Evolutionary conservation across 2,888 invertebrate species (phyloP), one percentile per base, ranked within the genome.

Genomic region (Hedychridium roseum): DNA sequence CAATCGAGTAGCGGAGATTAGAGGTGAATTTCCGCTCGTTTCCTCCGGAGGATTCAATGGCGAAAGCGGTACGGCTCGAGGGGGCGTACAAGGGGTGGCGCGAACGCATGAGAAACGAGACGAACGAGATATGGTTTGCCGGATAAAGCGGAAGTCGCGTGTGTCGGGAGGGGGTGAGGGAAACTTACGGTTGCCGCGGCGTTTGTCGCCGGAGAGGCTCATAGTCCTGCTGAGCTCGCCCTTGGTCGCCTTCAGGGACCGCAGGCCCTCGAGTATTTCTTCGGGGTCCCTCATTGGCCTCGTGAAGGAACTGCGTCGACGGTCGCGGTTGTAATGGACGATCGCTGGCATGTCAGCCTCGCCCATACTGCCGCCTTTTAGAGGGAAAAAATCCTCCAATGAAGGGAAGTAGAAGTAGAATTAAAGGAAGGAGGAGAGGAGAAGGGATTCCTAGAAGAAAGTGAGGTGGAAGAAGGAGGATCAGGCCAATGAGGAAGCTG

Each of bases 141-240:
- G n/a, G n/a, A n/a, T n/a, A n/a, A n/a, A n/a, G n/a, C n/a, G 18
- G 43, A 36, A 34, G 9, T 23, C 23, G 23, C 23, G 23, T 23
- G 23, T 6, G 17, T 32, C n/a, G n/a, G n/a, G 32, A 32, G 14
- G 16, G 43, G 17, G 30, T 38, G 40, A 34, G 12, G 37, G 37
- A 37, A 6, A 14, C 89, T 88, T 83, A 89, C 89, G 88, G 83
- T 90, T 84, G 67, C 88, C 87, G 67, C 79, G 76, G 50, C 78
- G 73, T 54, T 80, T 80, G 36, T 80, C 80, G 44, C 86, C 85
- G 40, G 89, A 86, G 62, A 92, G 83, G 71, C 92, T 92, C 85
- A 91, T 89, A 43, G 91, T 90, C 48, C 92, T 85, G 43, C 90
- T 91, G 32, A 92, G 82, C 75, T 92, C 91, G 39, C 91, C 91